Evolutionary conservation across 2,888 invertebrate species (phyloP), one percentile per base, ranked within the genome.

Genomic region (Aquatica leii): DNA sequence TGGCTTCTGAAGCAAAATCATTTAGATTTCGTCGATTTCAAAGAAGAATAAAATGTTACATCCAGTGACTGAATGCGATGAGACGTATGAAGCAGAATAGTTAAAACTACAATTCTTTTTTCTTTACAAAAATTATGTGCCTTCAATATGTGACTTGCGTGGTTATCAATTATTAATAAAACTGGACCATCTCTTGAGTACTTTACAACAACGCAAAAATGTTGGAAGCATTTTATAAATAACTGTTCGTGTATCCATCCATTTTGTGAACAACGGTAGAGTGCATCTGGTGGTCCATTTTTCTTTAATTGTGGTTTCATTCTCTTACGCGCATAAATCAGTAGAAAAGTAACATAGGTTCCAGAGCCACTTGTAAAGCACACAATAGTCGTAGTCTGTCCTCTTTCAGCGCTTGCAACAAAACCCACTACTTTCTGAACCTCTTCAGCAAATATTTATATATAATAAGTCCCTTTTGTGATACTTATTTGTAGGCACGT

Each of bases 291-390:
- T 67, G 80, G 80, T n/a, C 82, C 81, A 75, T 78, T 79, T 55
- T 77, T 77, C 65, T 80, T 76, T 8, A 83, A 72, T 0, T 66
- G 59, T 11, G 77, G 77, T 49, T 77, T 77, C 77, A 81, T 72
- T 59, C 79, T 78, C 66, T 82, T 77, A 18, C 81, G 58, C 0
- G 81, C 81, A 59, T 78, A 83, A 51, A 83, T 82, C 2, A 37
- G 9, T 37, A 37, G 9, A 37, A 12, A 11, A 2, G 11, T 3
- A 37, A 37, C 9, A 12, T 37, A 37, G 2, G 37, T 37, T 37
- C 37, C 11, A 5, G 37, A 37, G 9, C 4, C 37, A 37, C 74
- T 82, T 75, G 82, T 78, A 14, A 78, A 74, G 73, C 79, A 82
- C 52, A 81, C 43, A n/a, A 81, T 15, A 1, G 82, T 83, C 1